Percentiles rank a stretch among this genome's conserved stretches.
Evolutionary conservation across 2,113 vertebrate genomes (phyloP).

Genomic region (Petrocephalus zakoni): DNA sequence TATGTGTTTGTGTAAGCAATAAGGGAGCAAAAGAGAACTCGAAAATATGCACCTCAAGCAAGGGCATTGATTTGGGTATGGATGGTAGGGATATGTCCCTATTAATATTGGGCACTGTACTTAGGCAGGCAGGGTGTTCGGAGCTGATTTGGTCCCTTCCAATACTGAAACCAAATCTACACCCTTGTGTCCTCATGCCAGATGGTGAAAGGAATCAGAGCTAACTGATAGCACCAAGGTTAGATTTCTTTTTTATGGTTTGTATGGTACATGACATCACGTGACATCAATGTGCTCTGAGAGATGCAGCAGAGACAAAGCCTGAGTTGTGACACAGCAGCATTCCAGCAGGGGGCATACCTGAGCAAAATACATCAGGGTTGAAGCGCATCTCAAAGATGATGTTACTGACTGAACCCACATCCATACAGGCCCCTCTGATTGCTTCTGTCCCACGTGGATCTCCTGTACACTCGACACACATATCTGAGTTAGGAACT

Average conservation of each 20-base stretch:
- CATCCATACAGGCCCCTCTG: slow-evolving; percentile 59
- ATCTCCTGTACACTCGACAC: slow-evolving; percentile 44
- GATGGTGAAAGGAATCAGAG: background rate
- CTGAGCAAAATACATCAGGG: slow-evolving; percentile 61
- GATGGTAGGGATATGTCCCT: background rate
- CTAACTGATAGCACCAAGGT: background rate
- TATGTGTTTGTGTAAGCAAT: background rate
- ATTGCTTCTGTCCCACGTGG: slow-evolving; percentile 51
- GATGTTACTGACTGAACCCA: slow-evolving; percentile 66
- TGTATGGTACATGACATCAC: background rate
- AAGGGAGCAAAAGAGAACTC: background rate
- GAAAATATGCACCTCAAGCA: background rate
- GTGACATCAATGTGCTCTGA: background rate
- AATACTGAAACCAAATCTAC: background rate
- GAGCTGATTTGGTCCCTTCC: background rate
- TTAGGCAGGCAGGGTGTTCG: background rate
- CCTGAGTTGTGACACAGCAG: background rate
- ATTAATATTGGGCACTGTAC: background rate
- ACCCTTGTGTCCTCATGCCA: background rate
- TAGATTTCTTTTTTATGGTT: background rate
- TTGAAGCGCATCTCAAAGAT: slow-evolving; percentile 76
- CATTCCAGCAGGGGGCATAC: slow-evolving; percentile 37
- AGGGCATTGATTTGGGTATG: background rate
- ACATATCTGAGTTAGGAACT: background rate
- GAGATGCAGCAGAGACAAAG: background rate